A percentile compares a stretch with the other conserved stretches of the same genome.
Conservation (phyloP, 2,113 vertebrate genomes). For the Dromiciops gliroides region DNA sequence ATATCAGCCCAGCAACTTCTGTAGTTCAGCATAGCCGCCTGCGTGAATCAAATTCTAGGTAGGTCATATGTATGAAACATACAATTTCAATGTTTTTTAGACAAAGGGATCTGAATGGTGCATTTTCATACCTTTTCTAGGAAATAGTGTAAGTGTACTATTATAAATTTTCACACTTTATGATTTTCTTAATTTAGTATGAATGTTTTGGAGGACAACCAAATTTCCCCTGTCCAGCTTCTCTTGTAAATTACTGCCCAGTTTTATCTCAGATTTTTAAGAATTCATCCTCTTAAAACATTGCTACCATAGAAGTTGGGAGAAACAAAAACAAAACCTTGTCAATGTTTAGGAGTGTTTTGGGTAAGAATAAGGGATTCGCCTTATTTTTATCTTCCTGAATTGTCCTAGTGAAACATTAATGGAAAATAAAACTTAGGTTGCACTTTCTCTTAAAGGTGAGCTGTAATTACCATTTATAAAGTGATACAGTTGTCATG, state of each 20-base stretch:
- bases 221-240: background rate
- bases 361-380: background rate
- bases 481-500: background rate
- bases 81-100: background rate
- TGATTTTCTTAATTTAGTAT: background rate
- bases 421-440: background rate
- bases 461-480: background rate
- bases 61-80: background rate
- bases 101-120: background rate
- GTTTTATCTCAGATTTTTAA: background rate
- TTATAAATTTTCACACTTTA: background rate
- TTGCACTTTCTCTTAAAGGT: background rate
- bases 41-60: conserved; percentile 95
- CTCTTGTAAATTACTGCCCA: background rate
- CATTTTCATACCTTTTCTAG: background rate
- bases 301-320: background rate
- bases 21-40: conserved; percentile 94
- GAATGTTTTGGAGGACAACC: background rate
- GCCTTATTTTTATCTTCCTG: background rate
- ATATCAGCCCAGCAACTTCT: conserved; percentile 96
- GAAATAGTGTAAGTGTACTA: background rate
- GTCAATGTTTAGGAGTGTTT: background rate
- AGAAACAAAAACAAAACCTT: background rate
- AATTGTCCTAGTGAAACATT: background rate
- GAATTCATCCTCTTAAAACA: background rate